phyloP scores from a whole-genome alignment of 1,140 invertebrate species.

The Sminthurinus signatus region DNA sequence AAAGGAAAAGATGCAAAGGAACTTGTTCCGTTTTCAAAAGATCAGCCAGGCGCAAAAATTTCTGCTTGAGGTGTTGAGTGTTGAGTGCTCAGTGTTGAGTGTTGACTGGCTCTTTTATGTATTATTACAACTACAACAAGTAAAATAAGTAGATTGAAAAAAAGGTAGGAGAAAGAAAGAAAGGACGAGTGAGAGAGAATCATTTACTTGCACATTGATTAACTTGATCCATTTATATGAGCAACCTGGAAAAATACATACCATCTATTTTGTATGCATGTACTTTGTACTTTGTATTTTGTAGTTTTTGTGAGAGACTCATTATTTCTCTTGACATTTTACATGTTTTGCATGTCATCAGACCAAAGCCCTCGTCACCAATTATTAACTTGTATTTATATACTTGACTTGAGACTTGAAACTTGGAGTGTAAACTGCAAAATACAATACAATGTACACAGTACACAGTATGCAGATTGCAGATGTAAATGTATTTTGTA shows the following conservation, averaged over 20 bases:
- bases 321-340: conserved; percentile 20
- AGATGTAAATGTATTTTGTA: no score
- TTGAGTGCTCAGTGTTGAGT: no score
- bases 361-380: neutral
- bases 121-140: no score
- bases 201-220: conserved; percentile 17
- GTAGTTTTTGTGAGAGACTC: conserved; percentile 1
- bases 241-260: neutral
- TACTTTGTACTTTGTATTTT: no score
- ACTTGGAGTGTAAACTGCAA: no score
- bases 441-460: no score
- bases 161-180: no score
- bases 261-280: neutral
- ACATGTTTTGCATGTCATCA: conserved; percentile 6
- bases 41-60: conserved; percentile 12
- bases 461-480: no score
- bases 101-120: no score
- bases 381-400: no score
- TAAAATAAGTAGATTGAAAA: neutral
- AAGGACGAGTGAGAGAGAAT: neutral
- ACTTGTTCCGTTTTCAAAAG: conserved; percentile 5
- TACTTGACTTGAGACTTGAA: no score
- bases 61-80: neutral
- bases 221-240: conserved; percentile 13
- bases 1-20: neutral